These are phyloP conservation scores for Philaethria dido DNA, from an alignment of 2,888 invertebrate genomes.

Conservation along the genomic window DNA sequence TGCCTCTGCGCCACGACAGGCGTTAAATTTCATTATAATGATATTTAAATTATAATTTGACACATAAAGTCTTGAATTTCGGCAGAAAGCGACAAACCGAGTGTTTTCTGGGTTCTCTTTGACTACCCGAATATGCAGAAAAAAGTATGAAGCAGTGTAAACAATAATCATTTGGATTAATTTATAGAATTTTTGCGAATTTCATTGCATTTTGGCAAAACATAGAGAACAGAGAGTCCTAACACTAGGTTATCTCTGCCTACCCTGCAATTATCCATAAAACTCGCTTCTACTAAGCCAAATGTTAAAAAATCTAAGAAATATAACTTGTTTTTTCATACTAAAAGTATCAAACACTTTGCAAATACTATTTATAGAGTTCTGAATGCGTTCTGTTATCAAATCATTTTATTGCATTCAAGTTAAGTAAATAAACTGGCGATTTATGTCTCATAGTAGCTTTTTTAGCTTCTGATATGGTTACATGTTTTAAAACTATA, in stretches of 20 bases:
- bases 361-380: slow-evolving; percentile 50
- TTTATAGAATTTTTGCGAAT: no score
- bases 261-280: no score
- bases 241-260: no score
- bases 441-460: slow-evolving; percentile 25
- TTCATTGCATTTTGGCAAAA: neutral
- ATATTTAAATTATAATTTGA: no score
- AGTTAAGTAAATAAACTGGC: slow-evolving; percentile 21
- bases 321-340: neutral
- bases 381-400: slow-evolving; percentile 44
- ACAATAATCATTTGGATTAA: no score
- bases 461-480: slow-evolving; percentile 5
- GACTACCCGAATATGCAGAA: no score
- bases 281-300: neutral
- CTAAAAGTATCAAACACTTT: slow-evolving; percentile 26
- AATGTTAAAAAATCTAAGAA: neutral
- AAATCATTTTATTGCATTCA: slow-evolving; percentile 51
- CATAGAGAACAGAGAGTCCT: neutral
- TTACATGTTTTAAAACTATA: neutral
- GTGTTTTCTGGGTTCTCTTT: no score
- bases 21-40: no score
- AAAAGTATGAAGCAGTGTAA: no score
- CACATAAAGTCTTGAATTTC: no score
- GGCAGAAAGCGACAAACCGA: no score
- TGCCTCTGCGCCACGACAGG: no score